phyloP scores from a whole-genome alignment of 2,797 vertebrate species.

The Phataginus tetradactyla region DNA sequence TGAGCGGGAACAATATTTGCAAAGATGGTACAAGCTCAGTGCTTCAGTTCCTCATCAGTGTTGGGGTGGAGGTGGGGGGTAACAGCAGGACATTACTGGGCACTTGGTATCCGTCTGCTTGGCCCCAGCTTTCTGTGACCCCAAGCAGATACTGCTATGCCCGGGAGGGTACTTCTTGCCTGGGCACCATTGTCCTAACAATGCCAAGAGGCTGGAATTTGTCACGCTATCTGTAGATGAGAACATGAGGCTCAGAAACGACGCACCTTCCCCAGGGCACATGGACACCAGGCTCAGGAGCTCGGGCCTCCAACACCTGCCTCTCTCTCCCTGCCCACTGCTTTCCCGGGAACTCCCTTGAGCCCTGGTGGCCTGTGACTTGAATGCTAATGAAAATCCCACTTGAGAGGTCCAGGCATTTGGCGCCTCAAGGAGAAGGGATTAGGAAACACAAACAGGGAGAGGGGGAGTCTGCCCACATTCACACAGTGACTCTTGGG shows the following conservation, averaged over 20 bases:
- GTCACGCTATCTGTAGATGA: background rate
- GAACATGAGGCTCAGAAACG: background rate
- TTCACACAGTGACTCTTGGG: background rate
- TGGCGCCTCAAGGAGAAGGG: background rate
- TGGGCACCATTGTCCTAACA: background rate
- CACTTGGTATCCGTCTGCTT: background rate
- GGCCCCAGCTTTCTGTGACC: background rate
- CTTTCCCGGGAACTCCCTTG: background rate
- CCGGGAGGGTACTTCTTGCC: background rate
- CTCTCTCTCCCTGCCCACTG: background rate
- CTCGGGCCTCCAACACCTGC: background rate
- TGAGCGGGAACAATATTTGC: background rate
- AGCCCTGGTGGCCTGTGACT: background rate
- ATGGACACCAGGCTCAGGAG: background rate
- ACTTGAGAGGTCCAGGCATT: background rate
- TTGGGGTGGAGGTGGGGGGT: background rate
- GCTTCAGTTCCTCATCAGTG: rapidly evolving
- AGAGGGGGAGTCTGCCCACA: background rate
- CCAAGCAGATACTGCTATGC: background rate
- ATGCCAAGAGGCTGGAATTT: background rate
- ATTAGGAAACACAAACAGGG: conserved; percentile 41
- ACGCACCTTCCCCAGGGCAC: background rate
- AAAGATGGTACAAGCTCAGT: background rate
- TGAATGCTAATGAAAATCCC: conserved; percentile 51
- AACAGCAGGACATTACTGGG: background rate